These are phyloP conservation scores for Nematolebias whitei DNA, from an alignment of 2,113 vertebrate genomes.

Conservation along the genomic window DNA sequence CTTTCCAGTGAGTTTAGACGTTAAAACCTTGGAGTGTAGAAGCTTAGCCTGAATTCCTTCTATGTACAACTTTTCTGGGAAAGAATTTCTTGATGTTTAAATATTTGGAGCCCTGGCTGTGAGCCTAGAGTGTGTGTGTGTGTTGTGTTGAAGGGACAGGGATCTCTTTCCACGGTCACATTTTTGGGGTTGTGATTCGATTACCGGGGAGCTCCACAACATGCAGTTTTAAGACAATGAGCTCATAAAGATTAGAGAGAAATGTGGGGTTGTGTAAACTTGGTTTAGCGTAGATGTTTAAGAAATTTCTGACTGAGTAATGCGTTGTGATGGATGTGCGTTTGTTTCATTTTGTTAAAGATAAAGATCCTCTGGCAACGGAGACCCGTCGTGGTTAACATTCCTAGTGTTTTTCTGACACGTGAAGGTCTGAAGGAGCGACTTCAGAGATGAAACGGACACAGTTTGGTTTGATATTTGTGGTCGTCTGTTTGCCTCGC, in stretches of 20 bases:
- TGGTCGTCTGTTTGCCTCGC: not conserved
- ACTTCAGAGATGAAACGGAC: constrained; percentile 2
- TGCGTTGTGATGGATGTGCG: not conserved
- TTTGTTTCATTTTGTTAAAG: constrained; percentile 2
- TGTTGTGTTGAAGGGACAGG: not conserved
- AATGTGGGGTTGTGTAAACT: not conserved
- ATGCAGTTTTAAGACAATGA: not conserved
- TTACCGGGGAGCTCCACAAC: not conserved
- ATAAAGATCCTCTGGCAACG: not conserved
- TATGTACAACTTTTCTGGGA: constrained; percentile 38
- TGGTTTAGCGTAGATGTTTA: not conserved
- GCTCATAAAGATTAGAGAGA: not conserved
- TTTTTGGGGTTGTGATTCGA: not conserved
- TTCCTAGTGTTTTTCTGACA: constrained; percentile 12
- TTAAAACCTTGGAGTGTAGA: constrained; percentile 5
- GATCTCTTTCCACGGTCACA: constrained; percentile 5
- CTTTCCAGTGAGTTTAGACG: constrained; percentile 4
- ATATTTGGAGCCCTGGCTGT: constrained; percentile 69
- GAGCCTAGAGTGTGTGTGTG: constrained; percentile 38
- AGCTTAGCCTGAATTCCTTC: constrained; percentile 26
- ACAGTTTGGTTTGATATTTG: constrained; percentile 1
- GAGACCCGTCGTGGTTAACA: not conserved
- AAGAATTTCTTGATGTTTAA: constrained; percentile 64
- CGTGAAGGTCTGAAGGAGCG: not conserved
- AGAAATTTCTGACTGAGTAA: not conserved